Evolutionary conservation across 2,797 vertebrate species (phyloP).

Genomic region (Balearica regulorum): DNA sequence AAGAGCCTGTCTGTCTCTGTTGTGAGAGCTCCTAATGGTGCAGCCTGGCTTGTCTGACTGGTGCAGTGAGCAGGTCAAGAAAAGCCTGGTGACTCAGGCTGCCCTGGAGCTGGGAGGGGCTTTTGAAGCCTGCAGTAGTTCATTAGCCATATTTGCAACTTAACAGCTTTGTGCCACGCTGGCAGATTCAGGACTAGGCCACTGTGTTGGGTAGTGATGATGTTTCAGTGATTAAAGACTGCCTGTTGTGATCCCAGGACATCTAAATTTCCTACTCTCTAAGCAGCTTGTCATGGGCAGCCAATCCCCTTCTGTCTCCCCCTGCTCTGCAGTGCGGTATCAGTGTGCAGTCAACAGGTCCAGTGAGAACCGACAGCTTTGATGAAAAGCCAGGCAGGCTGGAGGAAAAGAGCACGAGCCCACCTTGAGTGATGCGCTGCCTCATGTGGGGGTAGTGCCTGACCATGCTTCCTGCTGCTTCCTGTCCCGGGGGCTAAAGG

Average conservation of each 20-base stretch:
- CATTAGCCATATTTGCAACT: background rate
- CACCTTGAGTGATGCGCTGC: background rate
- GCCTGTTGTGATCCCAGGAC: background rate
- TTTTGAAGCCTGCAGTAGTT: background rate
- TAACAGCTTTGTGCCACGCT: background rate
- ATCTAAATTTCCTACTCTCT: background rate
- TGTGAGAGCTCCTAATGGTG: background rate
- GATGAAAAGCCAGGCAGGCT: background rate
- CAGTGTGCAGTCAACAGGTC: background rate
- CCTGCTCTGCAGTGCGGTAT: background rate
- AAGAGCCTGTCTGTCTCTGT: background rate
- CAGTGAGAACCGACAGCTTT: background rate
- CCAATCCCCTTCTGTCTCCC: background rate
- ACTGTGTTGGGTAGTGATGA: background rate
- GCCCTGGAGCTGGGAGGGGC: background rate
- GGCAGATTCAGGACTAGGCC: background rate
- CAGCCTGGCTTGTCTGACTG: background rate
- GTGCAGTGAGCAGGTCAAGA: background rate
- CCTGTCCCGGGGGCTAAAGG: rapidly evolving
- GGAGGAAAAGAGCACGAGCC: rapidly evolving
- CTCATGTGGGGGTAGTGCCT: background rate
- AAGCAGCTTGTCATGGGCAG: background rate
- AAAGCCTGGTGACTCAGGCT: background rate
- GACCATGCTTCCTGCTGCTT: background rate
- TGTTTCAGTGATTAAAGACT: background rate